phyloP scores from a whole-genome alignment of 1,140 invertebrate species.

The Pseudomyrmex gracilis region DNA sequence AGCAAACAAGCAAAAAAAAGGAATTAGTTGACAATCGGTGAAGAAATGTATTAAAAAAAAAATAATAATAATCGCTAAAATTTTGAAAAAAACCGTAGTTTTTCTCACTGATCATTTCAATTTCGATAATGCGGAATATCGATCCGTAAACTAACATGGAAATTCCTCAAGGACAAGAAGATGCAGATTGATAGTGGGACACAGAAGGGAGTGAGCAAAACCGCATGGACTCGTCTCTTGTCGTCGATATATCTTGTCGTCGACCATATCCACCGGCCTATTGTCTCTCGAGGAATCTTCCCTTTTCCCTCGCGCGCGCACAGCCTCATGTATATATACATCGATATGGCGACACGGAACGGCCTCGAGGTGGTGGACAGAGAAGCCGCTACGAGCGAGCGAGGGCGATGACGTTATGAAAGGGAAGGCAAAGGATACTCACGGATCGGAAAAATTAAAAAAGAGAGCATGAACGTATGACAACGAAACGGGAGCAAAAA shows the following conservation, averaged over 20 bases:
- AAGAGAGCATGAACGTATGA: slow-evolving; percentile 22
- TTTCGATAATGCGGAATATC: slow-evolving; percentile 79
- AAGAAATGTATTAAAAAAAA: background rate
- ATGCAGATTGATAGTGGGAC: slow-evolving; percentile 48
- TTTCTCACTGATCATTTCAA: slow-evolving; percentile 81
- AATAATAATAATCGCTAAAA: background rate
- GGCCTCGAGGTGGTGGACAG: slow-evolving; percentile 36
- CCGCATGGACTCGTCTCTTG: slow-evolving; percentile 48
- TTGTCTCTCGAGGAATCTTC: slow-evolving; percentile 77
- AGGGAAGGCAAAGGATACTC: slow-evolving; percentile 41
- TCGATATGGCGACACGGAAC: slow-evolving; percentile 66
- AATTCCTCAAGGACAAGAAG: slow-evolving; percentile 70
- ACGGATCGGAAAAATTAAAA: slow-evolving; percentile 53
- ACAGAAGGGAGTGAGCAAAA: slow-evolving; percentile 60
- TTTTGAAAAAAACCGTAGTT: slow-evolving; percentile 42
- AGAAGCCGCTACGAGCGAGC: slow-evolving; percentile 45
- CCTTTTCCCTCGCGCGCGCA: slow-evolving; percentile 73
- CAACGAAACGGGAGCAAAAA: background rate
- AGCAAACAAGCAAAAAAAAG: too few species aligned
- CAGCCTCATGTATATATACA: slow-evolving; percentile 65
- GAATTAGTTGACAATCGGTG: too few species aligned
- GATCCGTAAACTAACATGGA: slow-evolving; percentile 61
- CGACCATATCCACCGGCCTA: slow-evolving; percentile 81
- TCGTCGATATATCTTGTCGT: slow-evolving; percentile 77
- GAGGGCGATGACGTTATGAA: slow-evolving; percentile 59